Percentiles rank a stretch among this genome's conserved stretches.
Evolutionary conservation across 2,113 vertebrate species (phyloP).

Genomic region (Probosciger aterrimus): DNA sequence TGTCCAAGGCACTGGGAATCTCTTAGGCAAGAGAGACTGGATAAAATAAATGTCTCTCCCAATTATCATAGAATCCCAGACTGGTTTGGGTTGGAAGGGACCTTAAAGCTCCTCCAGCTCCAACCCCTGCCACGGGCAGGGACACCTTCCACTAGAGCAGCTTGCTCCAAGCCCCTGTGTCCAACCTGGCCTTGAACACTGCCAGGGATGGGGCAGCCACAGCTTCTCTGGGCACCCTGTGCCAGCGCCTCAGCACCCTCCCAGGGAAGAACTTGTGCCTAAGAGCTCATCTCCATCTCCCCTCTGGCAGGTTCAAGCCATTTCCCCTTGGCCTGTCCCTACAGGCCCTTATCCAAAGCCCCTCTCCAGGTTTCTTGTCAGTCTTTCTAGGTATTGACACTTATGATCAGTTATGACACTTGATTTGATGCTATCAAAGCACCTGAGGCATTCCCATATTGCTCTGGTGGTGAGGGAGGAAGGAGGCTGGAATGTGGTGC

Average conservation of each 20-base stretch:
- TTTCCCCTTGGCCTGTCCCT: neutral
- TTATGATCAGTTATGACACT: neutral
- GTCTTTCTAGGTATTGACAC: neutral
- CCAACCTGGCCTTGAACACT: too few relatives aligned
- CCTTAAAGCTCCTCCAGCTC: neutral
- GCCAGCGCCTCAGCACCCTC: too few relatives aligned
- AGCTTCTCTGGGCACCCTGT: too few relatives aligned
- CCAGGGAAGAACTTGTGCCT: neutral
- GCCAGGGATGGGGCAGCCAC: too few relatives aligned
- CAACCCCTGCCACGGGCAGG: neutral
- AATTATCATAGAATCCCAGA: neutral
- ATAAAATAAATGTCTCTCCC: neutral
- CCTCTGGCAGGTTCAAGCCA: neutral
- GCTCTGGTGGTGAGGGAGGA: neutral
- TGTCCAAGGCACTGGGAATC: rapidly evolving
- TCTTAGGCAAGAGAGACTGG: neutral
- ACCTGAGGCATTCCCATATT: neutral
- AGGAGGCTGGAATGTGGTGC: neutral
- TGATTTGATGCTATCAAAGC: rapidly evolving
- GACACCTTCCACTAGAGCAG: neutral
- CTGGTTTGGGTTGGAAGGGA: neutral
- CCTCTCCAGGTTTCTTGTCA: neutral
- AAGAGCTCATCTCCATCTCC: neutral
- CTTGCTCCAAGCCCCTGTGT: neutral
- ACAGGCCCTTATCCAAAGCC: neutral